Evolutionary conservation across 2,888 invertebrate genomes (phyloP), one percentile per base, ranked within the genome.

Genomic region (Miltochrista miniata): DNA sequence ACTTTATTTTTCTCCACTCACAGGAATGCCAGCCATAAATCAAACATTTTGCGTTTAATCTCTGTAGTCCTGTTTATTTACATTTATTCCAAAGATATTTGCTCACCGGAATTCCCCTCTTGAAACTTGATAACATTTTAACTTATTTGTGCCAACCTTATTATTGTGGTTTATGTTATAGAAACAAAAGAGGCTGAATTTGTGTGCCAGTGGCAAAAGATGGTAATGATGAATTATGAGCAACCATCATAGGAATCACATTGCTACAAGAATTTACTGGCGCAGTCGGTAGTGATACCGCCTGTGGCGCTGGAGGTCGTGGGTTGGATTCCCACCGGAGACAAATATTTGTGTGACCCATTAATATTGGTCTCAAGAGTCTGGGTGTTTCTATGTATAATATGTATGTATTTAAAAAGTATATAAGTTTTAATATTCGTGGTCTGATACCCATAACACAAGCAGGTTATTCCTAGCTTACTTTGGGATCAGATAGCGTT

Each of bases 81-180:
- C 85, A 86, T 88, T 87, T 86, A 88, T 87, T 83, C 79, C 79
- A 83, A 87, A 87, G 83, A 87, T 86, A 87, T 87, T 88, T 81
- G 79, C 82, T 83, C 84, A 79, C 78, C 80, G 86, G 89, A 87
- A 85, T 84, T 87, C 85, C 85, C 83, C 83, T 72, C 81, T 83
- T 81, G 80, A 81, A 85, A 86, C 83, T 24, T 80, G 82, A 83
- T 83, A 82, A 79, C 85, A 72, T 83, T 87, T 85, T 79, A 83
- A 81, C 83, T 87, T 85, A 87, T 89, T 88, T 86, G 85, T 86
- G 81, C 76, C 68, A 74, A 70, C 74, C 63, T 76, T 74, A 75
- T 81, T 83, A 79, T 85, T 83, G 79, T 81, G 81, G 81, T 83
- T 81, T 78, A 79, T 77, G 79, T 78, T 74, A 66, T 61, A 66